Percentiles rank a stretch among this genome's conserved stretches.
Conservation (phyloP, 2,113 vertebrate genomes). For the Sander vitreus region DNA sequence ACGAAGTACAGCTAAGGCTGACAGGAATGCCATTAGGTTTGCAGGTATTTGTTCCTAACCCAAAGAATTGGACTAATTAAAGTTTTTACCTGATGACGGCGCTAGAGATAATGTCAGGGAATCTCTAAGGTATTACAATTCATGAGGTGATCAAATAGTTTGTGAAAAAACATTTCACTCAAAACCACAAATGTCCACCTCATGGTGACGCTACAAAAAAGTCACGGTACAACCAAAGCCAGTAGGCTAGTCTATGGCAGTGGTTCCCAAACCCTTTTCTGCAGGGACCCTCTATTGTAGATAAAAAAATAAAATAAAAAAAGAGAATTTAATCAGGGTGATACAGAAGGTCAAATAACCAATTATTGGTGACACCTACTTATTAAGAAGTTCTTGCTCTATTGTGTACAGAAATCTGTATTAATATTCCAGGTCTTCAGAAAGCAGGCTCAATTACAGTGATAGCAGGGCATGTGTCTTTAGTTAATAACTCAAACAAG, state of each 20-base stretch:
- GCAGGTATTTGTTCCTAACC: background rate
- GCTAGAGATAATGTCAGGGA: background rate
- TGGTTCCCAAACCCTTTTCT: no score
- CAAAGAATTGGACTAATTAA: background rate
- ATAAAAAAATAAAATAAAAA: no score
- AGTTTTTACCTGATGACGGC: background rate
- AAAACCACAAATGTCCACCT: background rate
- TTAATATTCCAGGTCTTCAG: constrained; percentile 12
- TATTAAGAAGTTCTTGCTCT: background rate
- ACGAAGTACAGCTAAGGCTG: no score
- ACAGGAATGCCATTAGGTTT: no score
- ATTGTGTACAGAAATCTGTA: constrained; percentile 15
- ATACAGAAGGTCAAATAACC: background rate
- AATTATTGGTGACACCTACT: background rate
- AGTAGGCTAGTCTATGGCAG: no score
- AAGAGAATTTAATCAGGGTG: no score
- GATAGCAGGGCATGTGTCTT: constrained; percentile 39
- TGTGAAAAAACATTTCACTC: background rate
- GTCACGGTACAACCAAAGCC: background rate
- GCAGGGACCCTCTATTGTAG: no score
- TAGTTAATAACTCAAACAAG: constrained; percentile 60
- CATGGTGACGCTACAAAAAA: background rate
- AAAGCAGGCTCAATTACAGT: constrained; percentile 39
- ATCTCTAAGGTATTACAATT: background rate
- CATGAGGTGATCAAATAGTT: background rate